Evolutionary conservation across 1,140 invertebrate genomes (phyloP), one percentile per base, ranked within the genome.

Genomic region (Orchestia grillus): DNA sequence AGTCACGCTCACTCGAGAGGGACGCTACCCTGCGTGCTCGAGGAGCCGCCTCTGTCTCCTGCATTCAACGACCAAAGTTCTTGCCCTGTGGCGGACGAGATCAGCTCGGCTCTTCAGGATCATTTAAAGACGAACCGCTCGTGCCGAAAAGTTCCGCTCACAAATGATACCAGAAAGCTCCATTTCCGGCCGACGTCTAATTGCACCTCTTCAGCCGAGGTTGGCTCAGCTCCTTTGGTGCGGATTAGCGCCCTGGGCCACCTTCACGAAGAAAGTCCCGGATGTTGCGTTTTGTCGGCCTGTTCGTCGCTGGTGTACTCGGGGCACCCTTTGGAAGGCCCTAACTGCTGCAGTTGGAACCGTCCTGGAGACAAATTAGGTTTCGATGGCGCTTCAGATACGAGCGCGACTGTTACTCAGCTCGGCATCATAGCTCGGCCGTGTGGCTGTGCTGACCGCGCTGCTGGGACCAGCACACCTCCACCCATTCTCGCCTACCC

Each of bases 191-290:
- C 92, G 36, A 44, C 88, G 41, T 94, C 92, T 40, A 8, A 40
- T 11, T 94, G 44, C 92, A 44, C 88, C 11, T 94, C 92, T 94
- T 94, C 92, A 45, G 44, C 15, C 44, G 44, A 47, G 6, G 92
- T 94, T 94, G 92, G 36, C 92, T 94, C 44, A 0, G 92, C 92
- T 45, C 92, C 92, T 44, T 40, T 94, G 44, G 92, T 94, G 44
- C 15, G 44, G 44, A 94, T 94, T 47, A 94, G 92, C 44, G 92
- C 92, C 92, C 36, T 94, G 36, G 92, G 92, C 36, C 92, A 94
- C 44, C 92, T 94, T 47, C 92, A 94, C 92, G 92, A 94, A 94
- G 92, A 94, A 94, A 94, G 92, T 94, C 92, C 92, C 92, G 92
- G 92, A 94, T 94, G 92, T 94, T 94, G 92, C 92, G 44, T 94